Conservation (phyloP, 1,140 invertebrate species). For the Drosophila bifasciata region DNA sequence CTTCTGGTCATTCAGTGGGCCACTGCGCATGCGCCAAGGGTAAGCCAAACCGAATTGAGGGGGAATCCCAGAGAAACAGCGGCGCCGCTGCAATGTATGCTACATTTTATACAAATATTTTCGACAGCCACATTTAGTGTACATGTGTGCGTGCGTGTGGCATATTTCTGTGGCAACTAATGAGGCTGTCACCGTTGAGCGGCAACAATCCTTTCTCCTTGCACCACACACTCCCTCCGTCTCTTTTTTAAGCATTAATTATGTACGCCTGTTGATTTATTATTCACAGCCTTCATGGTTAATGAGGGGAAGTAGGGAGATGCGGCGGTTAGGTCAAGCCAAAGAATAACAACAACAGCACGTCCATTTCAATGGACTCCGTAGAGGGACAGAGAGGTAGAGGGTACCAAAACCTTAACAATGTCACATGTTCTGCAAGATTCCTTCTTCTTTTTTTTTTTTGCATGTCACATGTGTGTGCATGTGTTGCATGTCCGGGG, state of each 20-base stretch:
- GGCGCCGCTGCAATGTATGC: conserved; percentile 50
- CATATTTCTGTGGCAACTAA: conserved; percentile 40
- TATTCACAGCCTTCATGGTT: conserved; percentile 63
- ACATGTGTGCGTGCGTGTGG: conserved; percentile 1
- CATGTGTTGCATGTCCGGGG: conserved; percentile 48
- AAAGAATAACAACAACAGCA: conserved; percentile 23
- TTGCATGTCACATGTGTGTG: conserved; percentile 8
- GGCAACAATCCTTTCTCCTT: conserved; percentile 43
- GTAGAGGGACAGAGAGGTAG: neutral
- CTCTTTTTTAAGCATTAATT: conserved; percentile 66
- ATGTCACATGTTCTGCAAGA: too few species aligned
- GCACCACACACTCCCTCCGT: neutral
- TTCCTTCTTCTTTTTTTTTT: too few species aligned
- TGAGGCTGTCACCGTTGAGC: conserved; percentile 45
- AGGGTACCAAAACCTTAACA: too few species aligned
- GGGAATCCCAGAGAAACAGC: neutral
- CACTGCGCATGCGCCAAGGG: conserved; percentile 74
- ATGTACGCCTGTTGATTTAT: conserved; percentile 71
- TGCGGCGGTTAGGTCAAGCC: conserved; percentile 1
- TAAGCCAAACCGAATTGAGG: conserved; percentile 34
- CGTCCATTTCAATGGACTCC: conserved; percentile 40
- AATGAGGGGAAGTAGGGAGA: conserved; percentile 20
- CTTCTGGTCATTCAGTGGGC: conserved; percentile 57
- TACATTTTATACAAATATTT: conserved; percentile 36
- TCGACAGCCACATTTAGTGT: conserved; percentile 49